phyloP scores from a whole-genome alignment of 2,797 vertebrate genomes.

The Acropternis orthonyx region DNA sequence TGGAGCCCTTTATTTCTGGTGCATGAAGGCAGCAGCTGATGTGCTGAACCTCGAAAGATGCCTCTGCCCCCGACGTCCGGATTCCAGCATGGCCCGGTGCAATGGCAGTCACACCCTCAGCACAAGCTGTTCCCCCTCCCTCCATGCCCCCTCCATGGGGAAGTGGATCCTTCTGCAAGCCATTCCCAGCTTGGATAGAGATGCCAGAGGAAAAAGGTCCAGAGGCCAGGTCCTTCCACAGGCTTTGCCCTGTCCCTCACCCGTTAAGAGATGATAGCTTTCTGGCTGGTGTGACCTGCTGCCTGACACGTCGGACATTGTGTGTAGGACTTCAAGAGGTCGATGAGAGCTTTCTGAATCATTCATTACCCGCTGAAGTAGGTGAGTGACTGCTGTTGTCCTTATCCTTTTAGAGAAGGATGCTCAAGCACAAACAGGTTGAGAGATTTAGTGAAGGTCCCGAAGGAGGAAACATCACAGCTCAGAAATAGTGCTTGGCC shows the following conservation, averaged over 20 bases:
- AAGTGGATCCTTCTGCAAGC: background rate
- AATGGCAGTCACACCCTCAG: background rate
- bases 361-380: slow-evolving; percentile 27
- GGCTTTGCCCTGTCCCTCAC: slow-evolving; percentile 4
- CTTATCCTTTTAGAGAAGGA: slow-evolving; percentile 34
- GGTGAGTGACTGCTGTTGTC: slow-evolving; percentile 38
- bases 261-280: slow-evolving; percentile 29
- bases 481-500: background rate
- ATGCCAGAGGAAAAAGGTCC: background rate
- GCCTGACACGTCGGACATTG: slow-evolving; percentile 3
- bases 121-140: background rate
- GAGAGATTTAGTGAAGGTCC: background rate
- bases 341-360: slow-evolving; percentile 39
- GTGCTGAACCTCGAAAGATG: slow-evolving; percentile 8
- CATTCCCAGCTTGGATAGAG: background rate
- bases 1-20: slow-evolving; percentile 41
- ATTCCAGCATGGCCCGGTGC: background rate
- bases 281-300: slow-evolving; percentile 26
- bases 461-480: background rate
- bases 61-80: background rate
- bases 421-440: slow-evolving; percentile 4
- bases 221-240: background rate
- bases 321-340: slow-evolving; percentile 37
- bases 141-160: background rate
- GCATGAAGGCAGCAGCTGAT: slow-evolving; percentile 52